Base-by-base conservation (phyloP, 2,888 invertebrate species). In the Cataglyphis albicans region DNA sequence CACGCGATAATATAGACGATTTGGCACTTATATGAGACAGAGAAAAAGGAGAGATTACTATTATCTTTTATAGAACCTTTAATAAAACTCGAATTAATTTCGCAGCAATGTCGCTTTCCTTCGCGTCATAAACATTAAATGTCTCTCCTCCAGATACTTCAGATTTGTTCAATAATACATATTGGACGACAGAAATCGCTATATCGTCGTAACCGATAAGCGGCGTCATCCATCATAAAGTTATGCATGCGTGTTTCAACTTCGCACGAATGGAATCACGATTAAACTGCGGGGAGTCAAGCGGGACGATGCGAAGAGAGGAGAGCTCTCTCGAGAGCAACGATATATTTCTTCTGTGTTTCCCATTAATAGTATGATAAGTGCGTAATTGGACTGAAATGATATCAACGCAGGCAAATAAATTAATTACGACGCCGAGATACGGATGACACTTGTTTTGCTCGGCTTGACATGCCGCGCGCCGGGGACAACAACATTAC, bases 401-500 rank as follows among this genome's bases (percentile, higher is more conserved):
- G 48, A 57, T 38, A 55, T 87, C 84, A 85, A 84, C 84, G 44
- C 29, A 29, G 1, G 15, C 73, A 68, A 73, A 76, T 88, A 86
- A 89, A 88, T 88, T 84, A 88, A 88, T 88, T 88, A 89, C 32
- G 80, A 65, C 63, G 55, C 41, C 6, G 35, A 25, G 82, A 55
- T 59, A 72, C 74, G 61, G 67, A 52, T 41, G 68, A 35, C 83
- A 59, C 70, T 85, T 85, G 84, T 88, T 84, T 90, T 86, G 86
- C 84, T 80, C 61, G 73, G 21, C 10, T 41, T 74, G 61, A 61
- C 65, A 63, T 76, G 41, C 25, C 44, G 76, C 38, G 61, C 74
- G 18, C 35, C 67, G 74, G 73, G 78, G 85, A 87, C 86, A 88
- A 87, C 84, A 83, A 86, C 83, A 84, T 93, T 92, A 92, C 90